Conservation (phyloP, 30 jellyfish, hydroid and myxozoan genomes). For the Haliclystus octoradiatus region DNA sequence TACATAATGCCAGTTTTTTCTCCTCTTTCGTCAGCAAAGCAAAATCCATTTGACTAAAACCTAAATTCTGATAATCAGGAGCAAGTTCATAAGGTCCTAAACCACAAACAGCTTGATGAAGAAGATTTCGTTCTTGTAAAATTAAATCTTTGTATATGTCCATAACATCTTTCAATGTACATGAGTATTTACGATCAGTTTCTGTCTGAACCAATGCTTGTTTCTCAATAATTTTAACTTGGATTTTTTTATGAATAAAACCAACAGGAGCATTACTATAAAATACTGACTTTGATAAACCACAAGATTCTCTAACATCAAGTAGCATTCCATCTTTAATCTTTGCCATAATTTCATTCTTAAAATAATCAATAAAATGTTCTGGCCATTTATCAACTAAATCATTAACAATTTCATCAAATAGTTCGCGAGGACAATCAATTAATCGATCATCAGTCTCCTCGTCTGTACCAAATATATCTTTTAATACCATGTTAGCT, state of each 20-base stretch:
- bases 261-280: neutral
- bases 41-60: neutral
- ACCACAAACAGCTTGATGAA: slow-evolving; percentile 1
- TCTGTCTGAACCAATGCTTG: neutral
- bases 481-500: neutral
- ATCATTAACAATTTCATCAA: neutral
- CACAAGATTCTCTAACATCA: neutral
- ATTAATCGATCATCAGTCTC: neutral
- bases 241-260: neutral
- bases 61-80: neutral
- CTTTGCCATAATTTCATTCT: neutral
- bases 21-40: too few species aligned
- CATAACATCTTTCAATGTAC: too few species aligned
- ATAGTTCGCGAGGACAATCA: neutral
- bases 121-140: neutral
- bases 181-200: neutral
- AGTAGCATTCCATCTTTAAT: slow-evolving; percentile 3
- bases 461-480: neutral
- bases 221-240: too few species aligned
- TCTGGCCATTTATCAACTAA: neutral
- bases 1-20: too few species aligned
- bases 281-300: neutral
- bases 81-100: neutral
- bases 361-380: neutral
- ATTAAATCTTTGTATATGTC: neutral